Percentiles rank a stretch among this genome's conserved stretches.
Conservation (phyloP, 2,888 invertebrate species). For the Dryococelus australis region DNA sequence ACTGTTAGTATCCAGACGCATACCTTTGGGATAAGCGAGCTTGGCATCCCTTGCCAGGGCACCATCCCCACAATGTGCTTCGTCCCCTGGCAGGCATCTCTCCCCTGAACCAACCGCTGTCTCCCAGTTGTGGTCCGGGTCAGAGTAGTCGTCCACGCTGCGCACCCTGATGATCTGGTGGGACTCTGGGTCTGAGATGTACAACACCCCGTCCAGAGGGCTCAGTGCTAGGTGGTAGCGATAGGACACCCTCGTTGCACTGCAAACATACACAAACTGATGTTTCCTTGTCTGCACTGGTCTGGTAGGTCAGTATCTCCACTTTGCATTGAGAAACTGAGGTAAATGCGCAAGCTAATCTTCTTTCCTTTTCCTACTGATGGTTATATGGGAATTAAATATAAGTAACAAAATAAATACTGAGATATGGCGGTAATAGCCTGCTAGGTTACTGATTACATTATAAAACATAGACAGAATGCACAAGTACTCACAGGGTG, state of each 20-base stretch:
- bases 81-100: conserved; percentile 90
- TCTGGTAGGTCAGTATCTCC: no score
- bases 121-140: conserved; percentile 94
- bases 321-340: no score
- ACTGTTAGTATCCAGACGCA: background rate
- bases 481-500: no score
- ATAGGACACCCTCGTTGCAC: conserved; percentile 92
- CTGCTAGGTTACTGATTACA: no score
- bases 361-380: no score
- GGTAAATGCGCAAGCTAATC: no score
- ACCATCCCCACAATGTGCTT: conserved; percentile 96
- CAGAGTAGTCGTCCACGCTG: conserved; percentile 80
- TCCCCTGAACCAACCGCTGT: conserved; percentile 94
- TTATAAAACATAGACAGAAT: no score
- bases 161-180: conserved; percentile 91
- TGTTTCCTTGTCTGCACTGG: background rate
- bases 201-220: conserved; percentile 91
- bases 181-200: conserved; percentile 95
- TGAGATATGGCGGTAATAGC: no score
- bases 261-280: conserved; percentile 55
- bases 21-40: conserved; percentile 92
- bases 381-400: no score
- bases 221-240: conserved; percentile 96
- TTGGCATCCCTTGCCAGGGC: conserved; percentile 92
- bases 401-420: no score